phyloP scores from a whole-genome alignment of 2,888 invertebrate genomes.

The Hyposoter didymator region DNA sequence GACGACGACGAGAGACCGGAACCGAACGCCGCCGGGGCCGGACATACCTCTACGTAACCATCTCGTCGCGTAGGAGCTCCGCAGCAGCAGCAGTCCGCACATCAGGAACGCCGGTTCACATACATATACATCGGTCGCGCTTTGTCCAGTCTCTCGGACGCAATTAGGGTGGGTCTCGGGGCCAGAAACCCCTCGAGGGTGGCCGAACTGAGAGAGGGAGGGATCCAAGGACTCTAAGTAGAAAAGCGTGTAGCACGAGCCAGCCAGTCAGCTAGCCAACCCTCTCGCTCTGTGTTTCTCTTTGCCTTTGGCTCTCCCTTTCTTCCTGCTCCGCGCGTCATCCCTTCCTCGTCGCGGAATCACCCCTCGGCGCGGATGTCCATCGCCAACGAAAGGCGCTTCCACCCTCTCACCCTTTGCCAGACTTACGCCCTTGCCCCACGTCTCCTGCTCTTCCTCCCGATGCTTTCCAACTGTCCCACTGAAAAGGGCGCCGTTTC shows the following conservation, averaged over 20 bases:
- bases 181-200: slow-evolving; percentile 77
- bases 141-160: slow-evolving; percentile 84
- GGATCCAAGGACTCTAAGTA: slow-evolving; percentile 77
- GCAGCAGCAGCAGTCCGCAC: neutral
- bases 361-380: slow-evolving; percentile 44
- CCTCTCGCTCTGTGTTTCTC: slow-evolving; percentile 50
- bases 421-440: slow-evolving; percentile 54
- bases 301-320: neutral
- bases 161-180: slow-evolving; percentile 83
- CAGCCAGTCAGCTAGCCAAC: slow-evolving; percentile 71
- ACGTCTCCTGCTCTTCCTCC: no score
- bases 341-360: slow-evolving; percentile 44
- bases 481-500: slow-evolving; percentile 1
- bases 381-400: slow-evolving; percentile 67
- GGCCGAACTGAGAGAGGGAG: slow-evolving; percentile 69
- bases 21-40: slow-evolving; percentile 80
- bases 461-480: no score
- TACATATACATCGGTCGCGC: slow-evolving; percentile 78
- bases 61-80: slow-evolving; percentile 51
- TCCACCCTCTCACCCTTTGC: slow-evolving; percentile 13
- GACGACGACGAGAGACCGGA: slow-evolving; percentile 78
- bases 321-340: slow-evolving; percentile 15
- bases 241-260: slow-evolving; percentile 82
- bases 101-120: slow-evolving; percentile 54
- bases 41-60: slow-evolving; percentile 78